These are phyloP conservation scores for human (Homo sapiens) DNA, from an alignment of 2,113 vertebrate species.

Conservation along the genomic window DNA sequence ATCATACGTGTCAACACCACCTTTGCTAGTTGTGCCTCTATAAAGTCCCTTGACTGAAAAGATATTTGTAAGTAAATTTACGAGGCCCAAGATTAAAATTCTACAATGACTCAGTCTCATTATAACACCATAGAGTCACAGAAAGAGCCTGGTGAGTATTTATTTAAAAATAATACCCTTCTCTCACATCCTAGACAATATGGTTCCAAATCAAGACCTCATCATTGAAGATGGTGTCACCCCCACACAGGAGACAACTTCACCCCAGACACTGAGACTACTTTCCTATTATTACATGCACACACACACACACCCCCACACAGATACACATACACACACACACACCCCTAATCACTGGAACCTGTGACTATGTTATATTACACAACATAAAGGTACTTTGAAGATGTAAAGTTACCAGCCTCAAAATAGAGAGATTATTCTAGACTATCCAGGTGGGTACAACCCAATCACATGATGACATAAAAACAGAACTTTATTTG, in stretches of 20 bases:
- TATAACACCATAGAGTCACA: neutral
- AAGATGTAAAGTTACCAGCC: neutral
- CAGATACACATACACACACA: neutral
- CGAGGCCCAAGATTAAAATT: neutral
- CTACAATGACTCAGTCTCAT: neutral
- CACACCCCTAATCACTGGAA: neutral
- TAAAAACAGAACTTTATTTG: neutral
- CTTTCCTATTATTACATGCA: neutral
- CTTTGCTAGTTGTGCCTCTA: neutral
- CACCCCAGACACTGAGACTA: neutral
- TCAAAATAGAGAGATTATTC: neutral
- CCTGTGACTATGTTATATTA: neutral
- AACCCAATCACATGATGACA: neutral
- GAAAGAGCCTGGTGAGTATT: accelerated
- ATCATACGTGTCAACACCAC: neutral
- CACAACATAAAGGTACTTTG: neutral
- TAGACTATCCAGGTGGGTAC: neutral
- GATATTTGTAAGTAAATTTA: too few species aligned
- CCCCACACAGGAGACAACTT: neutral
- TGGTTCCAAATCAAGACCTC: accelerated
- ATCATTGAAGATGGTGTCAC: neutral
- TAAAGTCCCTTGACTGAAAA: neutral
- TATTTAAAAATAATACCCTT: too few species aligned
- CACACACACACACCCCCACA: neutral
- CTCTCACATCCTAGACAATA: neutral